Evolutionary conservation across 2,797 vertebrate genomes (phyloP), one percentile per base, ranked within the genome.

Genomic region (Cebuella pygmaea): DNA sequence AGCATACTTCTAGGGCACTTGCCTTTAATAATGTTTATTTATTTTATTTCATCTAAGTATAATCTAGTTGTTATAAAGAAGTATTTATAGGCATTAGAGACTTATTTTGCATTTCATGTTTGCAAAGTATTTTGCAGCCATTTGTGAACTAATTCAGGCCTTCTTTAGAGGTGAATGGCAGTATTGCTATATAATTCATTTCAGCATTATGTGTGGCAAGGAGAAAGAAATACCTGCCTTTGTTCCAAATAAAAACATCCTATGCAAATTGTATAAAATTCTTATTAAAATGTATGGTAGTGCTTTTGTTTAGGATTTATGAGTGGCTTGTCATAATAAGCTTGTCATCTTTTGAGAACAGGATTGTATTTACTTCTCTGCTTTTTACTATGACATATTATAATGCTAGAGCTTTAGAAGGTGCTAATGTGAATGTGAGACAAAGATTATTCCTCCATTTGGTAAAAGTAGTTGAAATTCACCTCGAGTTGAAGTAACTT

Each of bases 271-370:
- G 22, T 14, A 74, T 95, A 87, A 75, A 94, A 97, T 92, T 46
- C 87, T 81, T 96, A 88, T 94, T 97, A 88, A 70, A 95, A 95
- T 87, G 44, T 57, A 72, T 41, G 64, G 12, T 41, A 27, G 27
- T 95, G 82, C 48, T 88, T 96, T 91, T 87, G 57, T 94, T 92
- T 14, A 44, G 70, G 94, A 97, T 93, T 97, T 97, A 95, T 79
- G 93, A 90, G 52, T 79, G 85, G 70, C 74, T 95, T 88, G 81
- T 96, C 88, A 83, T 96, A 97, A 97, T 95, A 88, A 98, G 59
- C 94, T 91, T 97, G 97, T 94, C 96, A 85, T 88, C 91, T 90
- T 97, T 95, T 78, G 90, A 93, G 91, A 88, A 92, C 50, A 89
- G 70, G 78, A 19, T 64, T 91, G 19, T 97, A 93, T 97, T 98